These are phyloP conservation scores for Cordilura impudica DNA, from an alignment of 2,888 invertebrate species.

Conservation along the genomic window DNA sequence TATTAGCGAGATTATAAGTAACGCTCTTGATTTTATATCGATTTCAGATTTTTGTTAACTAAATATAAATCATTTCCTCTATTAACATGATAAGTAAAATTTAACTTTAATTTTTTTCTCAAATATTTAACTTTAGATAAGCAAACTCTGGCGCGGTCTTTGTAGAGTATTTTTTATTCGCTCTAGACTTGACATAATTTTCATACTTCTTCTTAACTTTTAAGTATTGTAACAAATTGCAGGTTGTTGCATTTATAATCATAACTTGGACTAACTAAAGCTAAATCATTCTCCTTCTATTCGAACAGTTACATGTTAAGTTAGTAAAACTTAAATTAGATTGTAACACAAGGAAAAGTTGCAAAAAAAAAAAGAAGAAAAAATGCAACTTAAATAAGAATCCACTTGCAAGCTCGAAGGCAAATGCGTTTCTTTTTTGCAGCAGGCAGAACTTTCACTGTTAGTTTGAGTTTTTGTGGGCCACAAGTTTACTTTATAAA, in stretches of 20 bases:
- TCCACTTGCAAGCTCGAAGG: slow-evolving; percentile 16
- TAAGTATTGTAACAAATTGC: slow-evolving; percentile 48
- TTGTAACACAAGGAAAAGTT: slow-evolving; percentile 32
- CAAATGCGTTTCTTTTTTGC: slow-evolving; percentile 7
- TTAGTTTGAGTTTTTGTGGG: neutral
- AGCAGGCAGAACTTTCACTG: slow-evolving; percentile 31
- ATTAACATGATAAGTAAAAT: too few species aligned
- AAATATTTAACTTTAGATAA: too few species aligned
- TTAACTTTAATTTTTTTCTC: neutral
- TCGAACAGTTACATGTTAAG: slow-evolving; percentile 47
- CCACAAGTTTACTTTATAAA: neutral
- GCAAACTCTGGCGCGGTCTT: too few species aligned
- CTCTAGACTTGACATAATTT: too few species aligned
- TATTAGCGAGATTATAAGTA: too few species aligned
- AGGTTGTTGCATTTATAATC: slow-evolving; percentile 45
- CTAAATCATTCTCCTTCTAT: slow-evolving; percentile 51
- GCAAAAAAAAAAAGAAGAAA: slow-evolving; percentile 5
- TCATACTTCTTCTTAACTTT: too few species aligned
- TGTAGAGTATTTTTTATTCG: neutral
- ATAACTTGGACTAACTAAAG: slow-evolving; percentile 45
- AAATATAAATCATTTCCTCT: too few species aligned
- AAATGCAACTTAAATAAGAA: slow-evolving; percentile 9
- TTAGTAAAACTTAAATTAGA: slow-evolving; percentile 58
- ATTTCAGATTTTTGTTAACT: too few species aligned
- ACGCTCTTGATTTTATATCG: too few species aligned